A percentile compares a stretch with the other conserved stretches of the same genome.
These are phyloP conservation scores for Drosophila lini DNA, from an alignment of 1,140 invertebrate species.

Conservation along the genomic window DNA sequence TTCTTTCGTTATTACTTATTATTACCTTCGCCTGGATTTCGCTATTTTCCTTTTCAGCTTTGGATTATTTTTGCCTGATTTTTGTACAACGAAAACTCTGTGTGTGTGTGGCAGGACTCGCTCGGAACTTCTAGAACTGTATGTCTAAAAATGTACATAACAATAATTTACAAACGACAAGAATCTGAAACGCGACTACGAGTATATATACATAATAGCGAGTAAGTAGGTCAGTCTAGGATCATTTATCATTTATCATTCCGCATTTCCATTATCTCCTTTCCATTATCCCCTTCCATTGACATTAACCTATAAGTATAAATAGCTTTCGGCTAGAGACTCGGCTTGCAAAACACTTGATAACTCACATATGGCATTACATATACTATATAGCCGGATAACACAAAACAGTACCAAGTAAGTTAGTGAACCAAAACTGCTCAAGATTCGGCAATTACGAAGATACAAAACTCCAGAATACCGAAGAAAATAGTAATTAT, in stretches of 20 bases:
- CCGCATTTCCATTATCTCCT: constrained; percentile 2
- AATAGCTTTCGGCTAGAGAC: constrained; percentile 70
- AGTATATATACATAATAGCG: constrained; percentile 54
- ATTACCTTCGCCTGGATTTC: constrained; percentile 19
- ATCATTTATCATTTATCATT: constrained; percentile 6
- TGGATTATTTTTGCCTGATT: constrained; percentile 26
- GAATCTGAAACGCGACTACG: constrained; percentile 62
- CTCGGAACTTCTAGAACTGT: constrained; percentile 55
- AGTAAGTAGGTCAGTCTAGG: constrained; percentile 57
- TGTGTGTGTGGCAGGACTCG: constrained; percentile 31
- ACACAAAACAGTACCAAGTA: constrained; percentile 69
- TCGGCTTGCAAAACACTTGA: constrained; percentile 57
- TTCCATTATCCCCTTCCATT: constrained; percentile 8
- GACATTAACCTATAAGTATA: constrained; percentile 52
- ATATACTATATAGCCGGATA: constrained; percentile 30
- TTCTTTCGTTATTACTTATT: constrained; percentile 38
- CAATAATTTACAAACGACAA: constrained; percentile 71
- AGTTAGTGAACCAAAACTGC: constrained; percentile 73
- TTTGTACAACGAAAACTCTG: constrained; percentile 57
- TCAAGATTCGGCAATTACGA: constrained; percentile 43
- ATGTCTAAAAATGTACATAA: constrained; percentile 82
- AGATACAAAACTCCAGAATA: constrained; percentile 3
- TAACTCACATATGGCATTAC: constrained; percentile 49
- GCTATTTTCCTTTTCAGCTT: constrained; percentile 10
- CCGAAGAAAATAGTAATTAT: constrained; percentile 19